Evolutionary conservation across 1,140 invertebrate genomes (phyloP).

Genomic region (Drosophila pectinifera): DNA sequence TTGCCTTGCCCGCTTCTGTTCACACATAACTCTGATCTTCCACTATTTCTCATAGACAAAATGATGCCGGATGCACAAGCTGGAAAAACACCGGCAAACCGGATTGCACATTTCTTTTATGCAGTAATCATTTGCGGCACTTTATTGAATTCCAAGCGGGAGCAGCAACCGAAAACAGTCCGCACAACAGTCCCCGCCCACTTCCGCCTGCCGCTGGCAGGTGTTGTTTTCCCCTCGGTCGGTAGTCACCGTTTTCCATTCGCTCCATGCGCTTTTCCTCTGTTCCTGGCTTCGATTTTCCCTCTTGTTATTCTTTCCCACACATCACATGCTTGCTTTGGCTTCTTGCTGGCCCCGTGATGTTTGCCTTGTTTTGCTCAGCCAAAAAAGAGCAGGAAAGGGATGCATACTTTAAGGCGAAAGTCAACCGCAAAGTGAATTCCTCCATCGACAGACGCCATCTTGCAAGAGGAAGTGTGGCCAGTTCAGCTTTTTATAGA

Average conservation of each 20-base stretch:
- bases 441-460: constrained; percentile 64
- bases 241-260: constrained; percentile 13
- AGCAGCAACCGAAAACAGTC: constrained; percentile 39
- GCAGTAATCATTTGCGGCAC: constrained; percentile 60
- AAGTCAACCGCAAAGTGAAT: constrained; percentile 74
- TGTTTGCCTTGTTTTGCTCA: constrained; percentile 55
- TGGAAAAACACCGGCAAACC: constrained; percentile 49
- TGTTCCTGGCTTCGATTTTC: constrained; percentile 15
- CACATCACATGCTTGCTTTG: constrained; percentile 33
- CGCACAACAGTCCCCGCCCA: constrained; percentile 35
- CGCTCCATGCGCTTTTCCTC: constrained; percentile 18
- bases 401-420: constrained; percentile 63
- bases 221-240: constrained; percentile 33
- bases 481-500: background rate
- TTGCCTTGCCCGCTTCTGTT: constrained; percentile 16
- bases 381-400: constrained; percentile 45
- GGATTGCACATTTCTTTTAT: constrained; percentile 61
- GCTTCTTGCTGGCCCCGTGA: constrained; percentile 33
- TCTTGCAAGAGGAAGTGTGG: constrained; percentile 18
- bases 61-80: constrained; percentile 56
- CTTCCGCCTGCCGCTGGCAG: constrained; percentile 45
- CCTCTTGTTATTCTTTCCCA: constrained; percentile 41
- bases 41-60: constrained; percentile 34
- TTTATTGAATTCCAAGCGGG: constrained; percentile 71
- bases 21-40: constrained; percentile 27